These are phyloP conservation scores for Meloidogyne exigua DNA, from an alignment of 1,140 invertebrate genomes.

Conservation along the genomic window DNA sequence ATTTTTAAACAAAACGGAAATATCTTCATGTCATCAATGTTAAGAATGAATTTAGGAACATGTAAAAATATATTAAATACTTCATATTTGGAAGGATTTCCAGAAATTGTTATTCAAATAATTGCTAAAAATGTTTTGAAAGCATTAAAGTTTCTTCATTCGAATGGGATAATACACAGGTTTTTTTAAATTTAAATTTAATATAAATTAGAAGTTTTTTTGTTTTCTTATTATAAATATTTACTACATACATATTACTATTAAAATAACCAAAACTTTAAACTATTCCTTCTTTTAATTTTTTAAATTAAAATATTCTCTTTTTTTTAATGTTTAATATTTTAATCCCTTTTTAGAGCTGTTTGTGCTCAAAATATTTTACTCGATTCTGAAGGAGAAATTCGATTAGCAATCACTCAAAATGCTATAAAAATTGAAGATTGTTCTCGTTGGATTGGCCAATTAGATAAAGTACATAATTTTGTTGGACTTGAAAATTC, in stretches of 20 bases:
- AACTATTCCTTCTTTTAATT: no score
- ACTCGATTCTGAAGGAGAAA: constrained; percentile 72
- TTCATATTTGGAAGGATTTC: constrained; percentile 65
- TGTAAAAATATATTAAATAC: constrained; percentile 12
- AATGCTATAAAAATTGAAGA: background rate
- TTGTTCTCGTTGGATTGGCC: constrained; percentile 7
- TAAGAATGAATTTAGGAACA: constrained; percentile 9
- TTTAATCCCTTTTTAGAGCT: constrained; percentile 74
- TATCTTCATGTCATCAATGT: background rate
- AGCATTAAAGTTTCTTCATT: constrained; percentile 75
- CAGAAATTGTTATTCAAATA: constrained; percentile 77
- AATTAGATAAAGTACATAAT: constrained; percentile 69
- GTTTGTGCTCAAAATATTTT: constrained; percentile 81
- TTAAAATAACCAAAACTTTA: no score
- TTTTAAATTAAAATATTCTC: no score
- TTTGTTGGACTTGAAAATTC: constrained; percentile 72
- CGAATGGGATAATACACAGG: constrained; percentile 32
- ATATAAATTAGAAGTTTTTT: constrained; percentile 66
- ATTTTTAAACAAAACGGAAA: background rate
- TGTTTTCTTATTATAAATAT: no score
- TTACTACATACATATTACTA: no score
- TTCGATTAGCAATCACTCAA: constrained; percentile 48
- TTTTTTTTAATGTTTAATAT: no score
- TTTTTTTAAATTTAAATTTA: constrained; percentile 3
- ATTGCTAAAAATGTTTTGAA: constrained; percentile 77